Percentiles rank a stretch among this genome's conserved stretches.
Conservation (phyloP, 2,113 vertebrate species). For the Trogon melanurus region DNA sequence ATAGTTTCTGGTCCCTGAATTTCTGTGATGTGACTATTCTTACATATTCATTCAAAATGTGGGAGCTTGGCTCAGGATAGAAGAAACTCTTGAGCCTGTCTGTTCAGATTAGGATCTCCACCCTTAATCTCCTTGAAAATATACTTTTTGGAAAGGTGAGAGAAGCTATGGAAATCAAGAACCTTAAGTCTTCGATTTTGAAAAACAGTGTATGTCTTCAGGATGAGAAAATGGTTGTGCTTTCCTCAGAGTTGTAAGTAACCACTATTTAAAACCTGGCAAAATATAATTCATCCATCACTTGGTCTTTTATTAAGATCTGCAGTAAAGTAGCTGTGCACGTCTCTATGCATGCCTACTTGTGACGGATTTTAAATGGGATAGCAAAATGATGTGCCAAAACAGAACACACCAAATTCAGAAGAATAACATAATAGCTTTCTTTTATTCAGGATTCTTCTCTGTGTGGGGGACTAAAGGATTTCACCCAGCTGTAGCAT, state of each 20-base stretch:
- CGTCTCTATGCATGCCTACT: background rate
- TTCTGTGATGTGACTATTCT: background rate
- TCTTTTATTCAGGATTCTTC: background rate
- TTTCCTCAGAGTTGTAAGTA: background rate
- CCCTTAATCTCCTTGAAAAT: constrained; percentile 7
- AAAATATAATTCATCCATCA: background rate
- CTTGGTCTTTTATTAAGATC: background rate
- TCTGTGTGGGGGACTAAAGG: background rate
- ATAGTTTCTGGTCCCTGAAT: background rate
- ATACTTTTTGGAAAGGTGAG: background rate
- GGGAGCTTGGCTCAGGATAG: background rate
- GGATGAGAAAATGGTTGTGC: background rate
- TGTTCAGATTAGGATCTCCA: background rate
- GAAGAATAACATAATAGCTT: background rate
- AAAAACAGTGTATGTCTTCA: background rate
- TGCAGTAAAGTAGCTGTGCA: background rate
- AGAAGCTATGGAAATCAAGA: background rate
- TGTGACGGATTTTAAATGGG: background rate
- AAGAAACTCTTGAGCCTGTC: background rate
- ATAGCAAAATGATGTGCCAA: fast-evolving
- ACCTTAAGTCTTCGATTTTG: background rate
- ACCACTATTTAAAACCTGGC: background rate
- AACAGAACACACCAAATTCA: background rate
- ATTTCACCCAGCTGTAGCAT: background rate
- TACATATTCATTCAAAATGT: background rate